phyloP scores from a whole-genome alignment of 2,113 vertebrate species.

The Steatornis caripensis region DNA sequence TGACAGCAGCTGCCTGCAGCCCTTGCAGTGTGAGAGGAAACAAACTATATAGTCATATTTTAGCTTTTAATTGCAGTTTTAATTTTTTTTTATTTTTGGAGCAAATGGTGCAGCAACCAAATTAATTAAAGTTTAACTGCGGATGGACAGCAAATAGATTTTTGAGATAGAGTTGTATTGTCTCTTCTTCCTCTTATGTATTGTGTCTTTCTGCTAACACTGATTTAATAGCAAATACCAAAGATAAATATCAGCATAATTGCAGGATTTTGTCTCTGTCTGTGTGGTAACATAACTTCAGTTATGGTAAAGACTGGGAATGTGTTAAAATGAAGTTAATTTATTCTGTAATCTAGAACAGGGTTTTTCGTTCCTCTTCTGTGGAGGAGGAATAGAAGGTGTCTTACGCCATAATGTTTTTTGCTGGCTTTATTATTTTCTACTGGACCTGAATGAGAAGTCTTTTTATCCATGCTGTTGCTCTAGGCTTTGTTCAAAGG shows the following conservation, averaged over 20 bases:
- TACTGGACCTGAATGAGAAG: background rate
- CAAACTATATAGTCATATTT: background rate
- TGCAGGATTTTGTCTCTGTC: background rate
- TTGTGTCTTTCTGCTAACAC: background rate
- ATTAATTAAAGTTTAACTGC: background rate
- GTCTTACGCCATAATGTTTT: background rate
- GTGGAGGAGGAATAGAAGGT: background rate
- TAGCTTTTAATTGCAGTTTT: background rate
- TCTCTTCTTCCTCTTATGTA: background rate
- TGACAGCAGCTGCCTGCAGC: background rate
- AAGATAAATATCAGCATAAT: background rate
- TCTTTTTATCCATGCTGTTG: background rate
- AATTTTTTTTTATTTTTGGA: background rate
- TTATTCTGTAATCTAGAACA: background rate
- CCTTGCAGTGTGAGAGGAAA: background rate
- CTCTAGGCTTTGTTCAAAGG: background rate
- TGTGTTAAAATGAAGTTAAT: background rate
- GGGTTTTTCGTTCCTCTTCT: background rate
- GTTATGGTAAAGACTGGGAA: background rate
- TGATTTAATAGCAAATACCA: background rate
- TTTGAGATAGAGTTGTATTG: background rate
- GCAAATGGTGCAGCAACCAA: background rate
- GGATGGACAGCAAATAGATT: background rate
- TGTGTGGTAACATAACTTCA: background rate
- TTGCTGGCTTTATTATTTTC: background rate